Evolutionary conservation across 2,888 invertebrate species (phyloP), one percentile per base, ranked within the genome.

Genomic region (Rutpela maculata): DNA sequence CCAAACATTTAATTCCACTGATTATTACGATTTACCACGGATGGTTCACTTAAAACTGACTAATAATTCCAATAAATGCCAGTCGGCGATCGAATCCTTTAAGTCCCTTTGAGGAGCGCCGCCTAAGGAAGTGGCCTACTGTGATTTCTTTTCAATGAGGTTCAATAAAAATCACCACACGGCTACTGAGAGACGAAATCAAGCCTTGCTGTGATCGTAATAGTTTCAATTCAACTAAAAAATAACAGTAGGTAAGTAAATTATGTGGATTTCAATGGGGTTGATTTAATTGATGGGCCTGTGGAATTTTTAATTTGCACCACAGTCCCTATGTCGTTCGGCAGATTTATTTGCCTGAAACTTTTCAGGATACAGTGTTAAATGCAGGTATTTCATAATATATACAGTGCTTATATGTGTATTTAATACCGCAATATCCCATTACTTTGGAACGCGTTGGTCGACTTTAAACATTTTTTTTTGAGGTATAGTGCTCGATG

Each of bases 81-180:
- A 63, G 50, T 38, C 80, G 79, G 80, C 72, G 74, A 82, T 80
- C 81, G 83, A 82, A 82, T 82, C 84, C 80, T 83, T 84, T 83
- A 80, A 78, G 62, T 73, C 65, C 12, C 72, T 80, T 80, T 80
- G 80, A 76, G 69, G 57, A 70, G 72, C 65, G 82, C 79, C 83
- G 78, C 77, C 76, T 7, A 71, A 81, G 83, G 81, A 83, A 82
- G 74, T 81, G 74, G 70, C 83, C 83, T 75, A 82, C 83, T 82
- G 83, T 69, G 80, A 80, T 77, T 73, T 74, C 79, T 74, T 81
- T 81, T 83, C 82, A 79, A 74, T 79, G 78, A 74, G 76, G 78
- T 81, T 80, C 81, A 77, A 83, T 83, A 79, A 82, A 81, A 83
- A 83, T 80, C 79, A 70, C 80, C 78, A 74, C 76, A 66, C 81